These are phyloP conservation scores for Anguilla marmorata DNA, from an alignment of 2,797 vertebrate genomes.

Conservation along the genomic window DNA sequence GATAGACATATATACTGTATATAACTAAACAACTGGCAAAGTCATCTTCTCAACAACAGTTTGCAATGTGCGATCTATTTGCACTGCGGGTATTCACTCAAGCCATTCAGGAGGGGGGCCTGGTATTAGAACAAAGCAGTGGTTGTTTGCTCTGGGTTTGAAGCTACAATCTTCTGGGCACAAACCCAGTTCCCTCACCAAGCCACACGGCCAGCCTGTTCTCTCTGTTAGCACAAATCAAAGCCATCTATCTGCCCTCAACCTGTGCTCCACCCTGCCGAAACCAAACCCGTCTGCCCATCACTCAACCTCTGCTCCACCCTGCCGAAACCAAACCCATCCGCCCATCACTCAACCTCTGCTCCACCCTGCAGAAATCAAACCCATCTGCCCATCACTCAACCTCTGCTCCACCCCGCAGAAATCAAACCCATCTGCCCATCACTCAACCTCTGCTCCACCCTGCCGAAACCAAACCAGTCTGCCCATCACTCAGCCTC, in stretches of 20 bases:
- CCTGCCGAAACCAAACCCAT: neutral
- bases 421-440: too few relatives aligned
- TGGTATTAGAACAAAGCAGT: neutral
- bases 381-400: too few relatives aligned
- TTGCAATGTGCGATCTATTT: neutral
- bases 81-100: neutral
- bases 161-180: neutral
- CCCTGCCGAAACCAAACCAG: neutral
- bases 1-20: neutral
- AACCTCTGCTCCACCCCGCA: too few relatives aligned
- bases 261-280: too few relatives aligned
- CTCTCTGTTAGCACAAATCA: neutral
- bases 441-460: neutral
- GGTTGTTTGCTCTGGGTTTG: neutral
- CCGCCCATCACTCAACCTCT: too few relatives aligned
- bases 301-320: neutral
- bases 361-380: neutral
- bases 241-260: neutral
- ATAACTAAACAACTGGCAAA: neutral
- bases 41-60: neutral
- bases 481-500: neutral
- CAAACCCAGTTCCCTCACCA: neutral
- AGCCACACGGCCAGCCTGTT: neutral
- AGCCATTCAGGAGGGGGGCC: neutral
- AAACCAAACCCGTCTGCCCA: too few relatives aligned